Conservation (phyloP, 2,797 vertebrate species). For the Silurus lanzhouensis region DNA sequence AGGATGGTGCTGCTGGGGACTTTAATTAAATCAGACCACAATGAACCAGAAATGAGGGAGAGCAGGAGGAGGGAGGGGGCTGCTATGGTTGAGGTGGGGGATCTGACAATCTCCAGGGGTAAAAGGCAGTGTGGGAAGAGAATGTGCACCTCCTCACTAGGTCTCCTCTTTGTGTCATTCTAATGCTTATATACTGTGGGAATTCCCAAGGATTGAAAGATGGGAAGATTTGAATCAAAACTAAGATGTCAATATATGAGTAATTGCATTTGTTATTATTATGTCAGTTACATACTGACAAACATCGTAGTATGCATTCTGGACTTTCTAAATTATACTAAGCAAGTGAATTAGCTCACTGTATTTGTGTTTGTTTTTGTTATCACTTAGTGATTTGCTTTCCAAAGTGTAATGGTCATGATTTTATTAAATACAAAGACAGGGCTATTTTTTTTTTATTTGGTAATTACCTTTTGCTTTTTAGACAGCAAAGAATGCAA, state of each 20-base stretch:
- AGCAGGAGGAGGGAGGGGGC: slow-evolving; percentile 40
- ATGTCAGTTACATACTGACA: background rate
- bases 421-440: background rate
- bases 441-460: background rate
- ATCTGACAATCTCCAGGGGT: slow-evolving; percentile 84
- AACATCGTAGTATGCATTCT: background rate
- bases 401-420: background rate
- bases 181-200: slow-evolving; percentile 88
- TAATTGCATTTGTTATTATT: background rate
- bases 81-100: slow-evolving; percentile 46
- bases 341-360: background rate
- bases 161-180: slow-evolving; percentile 84
- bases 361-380: background rate
- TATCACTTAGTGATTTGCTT: background rate
- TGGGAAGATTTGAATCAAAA: slow-evolving; percentile 41
- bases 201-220: slow-evolving; percentile 80
- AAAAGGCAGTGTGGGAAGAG: slow-evolving; percentile 93
- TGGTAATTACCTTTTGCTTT: background rate
- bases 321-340: background rate
- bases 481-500: background rate
- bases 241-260: slow-evolving; percentile 14
- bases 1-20: slow-evolving; percentile 62
- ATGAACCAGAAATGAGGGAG: slow-evolving; percentile 59
- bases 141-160: slow-evolving; percentile 91
- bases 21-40: slow-evolving; percentile 87